phyloP scores from a whole-genome alignment of 2,888 invertebrate genomes.

The Willowsia nigromaculata region DNA sequence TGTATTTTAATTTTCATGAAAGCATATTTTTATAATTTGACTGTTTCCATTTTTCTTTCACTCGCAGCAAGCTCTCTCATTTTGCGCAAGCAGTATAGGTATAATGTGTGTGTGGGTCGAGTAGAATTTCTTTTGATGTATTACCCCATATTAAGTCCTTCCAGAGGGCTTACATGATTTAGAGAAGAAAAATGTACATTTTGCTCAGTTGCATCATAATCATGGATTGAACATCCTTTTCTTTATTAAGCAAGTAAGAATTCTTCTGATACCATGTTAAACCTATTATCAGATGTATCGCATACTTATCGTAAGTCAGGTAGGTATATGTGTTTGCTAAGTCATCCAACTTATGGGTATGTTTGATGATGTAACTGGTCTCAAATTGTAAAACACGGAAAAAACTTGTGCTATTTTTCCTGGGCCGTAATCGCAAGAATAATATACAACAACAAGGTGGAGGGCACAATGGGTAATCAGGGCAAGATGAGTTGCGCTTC shows the following conservation, averaged over 20 bases:
- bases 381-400: too few relatives aligned
- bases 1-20: background rate
- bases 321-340: too few relatives aligned
- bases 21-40: background rate
- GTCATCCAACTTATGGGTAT: too few relatives aligned
- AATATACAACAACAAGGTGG: background rate
- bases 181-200: background rate
- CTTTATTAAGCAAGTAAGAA: background rate
- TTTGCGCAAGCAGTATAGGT: background rate
- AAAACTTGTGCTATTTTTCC: background rate
- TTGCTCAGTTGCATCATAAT: background rate
- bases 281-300: too few relatives aligned
- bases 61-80: background rate
- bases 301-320: too few relatives aligned
- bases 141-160: constrained; percentile 1
- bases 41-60: background rate
- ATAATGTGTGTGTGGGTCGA: background rate
- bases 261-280: background rate
- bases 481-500: background rate
- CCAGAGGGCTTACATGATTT: background rate
- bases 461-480: background rate
- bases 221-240: background rate
- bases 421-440: background rate
- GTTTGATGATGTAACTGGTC: too few relatives aligned
- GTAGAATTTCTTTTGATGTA: constrained; percentile 25